Evolutionary conservation across 2,888 invertebrate species (phyloP), one percentile per base, ranked within the genome.

Genomic region (Pammene aurita): DNA sequence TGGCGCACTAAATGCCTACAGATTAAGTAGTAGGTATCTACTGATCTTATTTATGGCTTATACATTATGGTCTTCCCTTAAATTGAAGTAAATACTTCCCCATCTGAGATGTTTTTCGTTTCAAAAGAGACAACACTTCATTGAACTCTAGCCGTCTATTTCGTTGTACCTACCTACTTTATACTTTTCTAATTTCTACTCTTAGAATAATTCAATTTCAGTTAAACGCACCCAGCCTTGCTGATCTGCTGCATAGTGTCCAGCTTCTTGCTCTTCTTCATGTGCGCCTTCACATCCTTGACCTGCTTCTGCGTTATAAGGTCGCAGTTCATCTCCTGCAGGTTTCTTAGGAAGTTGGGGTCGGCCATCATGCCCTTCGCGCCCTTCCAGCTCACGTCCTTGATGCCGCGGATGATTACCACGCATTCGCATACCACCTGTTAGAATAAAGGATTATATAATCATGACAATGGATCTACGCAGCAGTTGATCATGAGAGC

Each of bases 361-460:
- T 98, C 98, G 0, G 97, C 95, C 98, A 98, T 97, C 96, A 98
- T 96, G 1, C 94, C 96, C 85, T 96, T 98, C 0, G 98, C 97
- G 0, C 96, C 94, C 84, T 98, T 98, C 98, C 98, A 98, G 54
- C 95, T 96, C 4, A 97, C 94, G 75, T 98, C 98, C 76, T 96
- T 96, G 56, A 95, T 93, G 1, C 96, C 97, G 72, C 96, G 94
- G 68, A 98, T 93, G 63, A 98, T 97, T 0, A 96, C 96, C 18
- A 98, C 96, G 81, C 97, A 97, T 84, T 98, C 98, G 82, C 97
- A 97, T 0, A 98, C 96, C 0, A 96, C 93, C 92, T 92, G 74
- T 2, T 5, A 26, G 10, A 10, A 11, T 18, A 26, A 48, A 38
- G 38, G 38, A 5, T 38, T 6, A 38, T 11, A 42, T 41, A 41